Evolutionary conservation across 2,113 vertebrate genomes (phyloP).

Genomic region (Athene noctua): DNA sequence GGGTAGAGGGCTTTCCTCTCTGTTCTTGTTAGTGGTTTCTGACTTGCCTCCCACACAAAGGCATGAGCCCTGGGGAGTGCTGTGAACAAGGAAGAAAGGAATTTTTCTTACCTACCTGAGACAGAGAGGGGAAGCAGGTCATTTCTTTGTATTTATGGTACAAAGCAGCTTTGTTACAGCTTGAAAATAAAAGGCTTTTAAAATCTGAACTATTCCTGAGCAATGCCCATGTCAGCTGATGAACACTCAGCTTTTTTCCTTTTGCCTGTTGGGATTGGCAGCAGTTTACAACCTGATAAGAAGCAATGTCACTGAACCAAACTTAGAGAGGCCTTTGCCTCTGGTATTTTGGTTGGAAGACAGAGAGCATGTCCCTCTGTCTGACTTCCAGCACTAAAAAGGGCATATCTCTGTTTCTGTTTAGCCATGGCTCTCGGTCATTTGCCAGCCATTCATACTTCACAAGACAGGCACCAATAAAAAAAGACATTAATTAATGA

Average conservation of each 20-base stretch:
- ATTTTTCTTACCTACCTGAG: constrained; percentile 19
- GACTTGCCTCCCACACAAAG: neutral
- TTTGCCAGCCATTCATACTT: neutral
- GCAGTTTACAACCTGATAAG: neutral
- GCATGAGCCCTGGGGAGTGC: neutral
- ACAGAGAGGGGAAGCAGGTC: neutral
- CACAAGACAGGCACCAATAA: neutral
- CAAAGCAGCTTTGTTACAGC: constrained; percentile 22
- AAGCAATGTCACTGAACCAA: neutral
- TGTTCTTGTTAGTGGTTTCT: neutral
- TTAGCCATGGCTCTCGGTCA: neutral
- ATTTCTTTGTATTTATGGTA: constrained; percentile 9
- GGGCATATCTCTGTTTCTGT: neutral
- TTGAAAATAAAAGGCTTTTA: neutral
- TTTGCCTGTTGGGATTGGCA: neutral
- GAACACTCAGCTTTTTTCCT: neutral
- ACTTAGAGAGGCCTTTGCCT: neutral
- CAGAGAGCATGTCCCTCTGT: neutral
- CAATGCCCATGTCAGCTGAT: neutral
- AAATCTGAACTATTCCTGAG: neutral
- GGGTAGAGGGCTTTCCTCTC: neutral
- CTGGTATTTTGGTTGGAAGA: neutral
- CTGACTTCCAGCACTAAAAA: neutral
- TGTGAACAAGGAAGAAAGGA: neutral
- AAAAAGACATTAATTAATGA: neutral